Evolutionary conservation across 2,888 invertebrate species (phyloP).

Genomic region (Apodemia mormo): DNA sequence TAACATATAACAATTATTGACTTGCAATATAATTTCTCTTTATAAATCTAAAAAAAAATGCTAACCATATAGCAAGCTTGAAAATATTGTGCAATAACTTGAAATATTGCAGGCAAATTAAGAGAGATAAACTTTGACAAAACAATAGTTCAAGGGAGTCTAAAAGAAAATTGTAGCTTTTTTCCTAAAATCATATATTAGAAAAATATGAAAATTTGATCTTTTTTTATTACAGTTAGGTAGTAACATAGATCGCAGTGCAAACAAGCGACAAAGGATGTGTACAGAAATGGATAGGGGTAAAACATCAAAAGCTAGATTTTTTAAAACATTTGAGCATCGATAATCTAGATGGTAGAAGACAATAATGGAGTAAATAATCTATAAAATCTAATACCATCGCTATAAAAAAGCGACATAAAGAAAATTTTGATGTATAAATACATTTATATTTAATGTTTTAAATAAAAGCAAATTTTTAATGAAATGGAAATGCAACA

Average conservation of each 20-base stretch:
- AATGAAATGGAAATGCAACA: constrained; percentile 31
- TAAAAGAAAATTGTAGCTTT: neutral
- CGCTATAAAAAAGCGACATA: constrained; percentile 13
- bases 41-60: neutral
- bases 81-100: constrained; percentile 8
- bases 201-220: neutral
- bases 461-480: constrained; percentile 31
- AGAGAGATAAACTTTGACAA: neutral
- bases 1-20: constrained; percentile 11
- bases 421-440: constrained; percentile 18
- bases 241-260: constrained; percentile 18
- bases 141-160: neutral
- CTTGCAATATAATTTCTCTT: neutral
- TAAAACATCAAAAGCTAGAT: constrained; percentile 26
- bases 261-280: constrained; percentile 24
- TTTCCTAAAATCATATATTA: neutral
- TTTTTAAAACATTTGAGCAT: constrained; percentile 18
- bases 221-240: neutral
- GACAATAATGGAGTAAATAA: neutral
- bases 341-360: constrained; percentile 13
- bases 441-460: constrained; percentile 13
- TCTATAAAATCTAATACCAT: constrained; percentile 4
- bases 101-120: constrained; percentile 10
- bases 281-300: constrained; percentile 15
- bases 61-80: neutral